Conservation (phyloP, 2,113 vertebrate species). For the Cynopterus brachyotis region DNA sequence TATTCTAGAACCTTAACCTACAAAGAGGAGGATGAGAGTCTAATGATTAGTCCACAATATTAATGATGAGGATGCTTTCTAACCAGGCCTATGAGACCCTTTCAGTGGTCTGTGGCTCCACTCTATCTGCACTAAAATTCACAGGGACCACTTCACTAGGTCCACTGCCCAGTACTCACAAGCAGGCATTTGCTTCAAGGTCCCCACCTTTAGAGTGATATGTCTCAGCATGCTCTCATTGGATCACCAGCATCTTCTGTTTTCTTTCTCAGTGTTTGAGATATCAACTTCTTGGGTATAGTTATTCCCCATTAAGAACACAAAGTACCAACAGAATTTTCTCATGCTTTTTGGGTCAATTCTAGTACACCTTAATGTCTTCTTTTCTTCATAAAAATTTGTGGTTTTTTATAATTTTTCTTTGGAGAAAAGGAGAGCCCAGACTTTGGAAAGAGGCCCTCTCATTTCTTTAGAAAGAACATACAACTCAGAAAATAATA, state of each 20-base stretch:
- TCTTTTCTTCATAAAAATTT: neutral
- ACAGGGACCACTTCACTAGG: neutral
- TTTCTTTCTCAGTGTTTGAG: neutral
- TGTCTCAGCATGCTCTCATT: neutral
- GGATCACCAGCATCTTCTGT: neutral
- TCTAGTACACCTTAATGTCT: neutral
- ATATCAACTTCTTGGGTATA: neutral
- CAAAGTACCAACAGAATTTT: neutral
- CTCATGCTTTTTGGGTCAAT: neutral
- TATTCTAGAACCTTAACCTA: neutral
- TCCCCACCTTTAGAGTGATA: neutral
- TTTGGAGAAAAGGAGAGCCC: neutral
- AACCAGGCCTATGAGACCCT: neutral
- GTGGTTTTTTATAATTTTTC: neutral
- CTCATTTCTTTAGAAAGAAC: neutral
- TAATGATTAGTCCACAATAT: no score
- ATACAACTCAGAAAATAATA: neutral
- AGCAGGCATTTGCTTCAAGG: neutral
- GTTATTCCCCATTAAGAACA: neutral
- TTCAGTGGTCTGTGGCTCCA: neutral
- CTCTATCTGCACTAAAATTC: neutral
- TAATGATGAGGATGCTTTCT: neutral
- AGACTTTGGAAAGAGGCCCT: neutral
- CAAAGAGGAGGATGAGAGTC: neutral
- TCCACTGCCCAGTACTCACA: accelerated